phyloP scores from a whole-genome alignment of 2,113 vertebrate species.

The Notechis scutatus region DNA sequence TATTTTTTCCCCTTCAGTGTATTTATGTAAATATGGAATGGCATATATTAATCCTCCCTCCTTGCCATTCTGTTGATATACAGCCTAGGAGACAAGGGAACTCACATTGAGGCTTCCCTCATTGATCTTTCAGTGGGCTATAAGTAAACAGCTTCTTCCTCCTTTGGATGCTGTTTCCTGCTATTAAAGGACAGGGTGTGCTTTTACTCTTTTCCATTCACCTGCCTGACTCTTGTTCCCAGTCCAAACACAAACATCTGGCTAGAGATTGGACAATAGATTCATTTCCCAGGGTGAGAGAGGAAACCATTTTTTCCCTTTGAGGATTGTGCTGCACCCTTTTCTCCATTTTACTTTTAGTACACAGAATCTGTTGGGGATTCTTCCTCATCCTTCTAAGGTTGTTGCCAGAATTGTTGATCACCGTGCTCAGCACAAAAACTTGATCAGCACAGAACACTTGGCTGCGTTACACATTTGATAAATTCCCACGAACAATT shows the following conservation, averaged over 20 bases:
- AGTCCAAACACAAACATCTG: not conserved
- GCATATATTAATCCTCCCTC: accelerated
- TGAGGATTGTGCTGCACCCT: accelerated
- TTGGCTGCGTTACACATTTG: not conserved
- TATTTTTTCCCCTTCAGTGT: accelerated
- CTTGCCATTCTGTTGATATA: accelerated
- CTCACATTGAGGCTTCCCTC: accelerated
- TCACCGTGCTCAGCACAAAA: not conserved
- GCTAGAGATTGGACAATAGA: not conserved
- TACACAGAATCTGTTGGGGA: not conserved
- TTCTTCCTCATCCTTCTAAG: not conserved
- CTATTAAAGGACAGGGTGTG: not conserved
- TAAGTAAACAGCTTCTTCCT: not conserved
- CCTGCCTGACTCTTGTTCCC: not conserved
- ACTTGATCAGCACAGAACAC: not conserved
- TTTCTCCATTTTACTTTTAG: not conserved
- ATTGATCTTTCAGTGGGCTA: not conserved
- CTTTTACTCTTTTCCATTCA: not conserved
- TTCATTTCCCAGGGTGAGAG: not conserved
- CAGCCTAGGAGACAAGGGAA: accelerated
- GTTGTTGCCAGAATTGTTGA: not conserved
- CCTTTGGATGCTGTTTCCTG: not conserved
- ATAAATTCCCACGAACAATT: not conserved
- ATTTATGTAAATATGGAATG: not conserved
- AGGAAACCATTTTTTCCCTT: accelerated